phyloP scores from a whole-genome alignment of 1,140 invertebrate genomes.

The Heterodera schachtii region DNA sequence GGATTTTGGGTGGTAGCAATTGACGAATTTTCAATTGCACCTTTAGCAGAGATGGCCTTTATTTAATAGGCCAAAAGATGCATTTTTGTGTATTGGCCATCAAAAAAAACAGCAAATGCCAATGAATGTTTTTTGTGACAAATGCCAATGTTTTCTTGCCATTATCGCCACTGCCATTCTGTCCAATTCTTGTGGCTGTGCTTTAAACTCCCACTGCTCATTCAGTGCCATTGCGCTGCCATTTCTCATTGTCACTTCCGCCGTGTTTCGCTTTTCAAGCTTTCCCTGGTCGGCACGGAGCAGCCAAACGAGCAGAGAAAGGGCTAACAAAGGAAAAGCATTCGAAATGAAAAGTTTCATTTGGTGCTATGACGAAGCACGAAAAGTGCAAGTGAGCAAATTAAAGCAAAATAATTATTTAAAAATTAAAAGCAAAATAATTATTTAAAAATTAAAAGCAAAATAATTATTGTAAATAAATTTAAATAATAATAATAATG shows the following conservation, averaged over 20 bases:
- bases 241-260: background rate
- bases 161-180: conserved; percentile 12
- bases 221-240: background rate
- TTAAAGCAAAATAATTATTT: no score
- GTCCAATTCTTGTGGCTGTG: conserved; percentile 10
- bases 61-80: no score
- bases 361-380: no score
- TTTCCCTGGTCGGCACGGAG: conserved; percentile 15
- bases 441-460: no score
- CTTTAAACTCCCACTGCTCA: conserved; percentile 9
- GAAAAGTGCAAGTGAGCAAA: no score
- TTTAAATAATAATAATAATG: no score
- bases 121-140: background rate
- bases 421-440: no score
- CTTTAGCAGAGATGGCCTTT: background rate
- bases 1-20: background rate
- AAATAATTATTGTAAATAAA: no score
- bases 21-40: background rate
- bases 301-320: conserved; percentile 23
- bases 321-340: background rate
- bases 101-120: background rate
- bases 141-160: background rate
- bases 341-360: background rate
- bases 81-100: no score
- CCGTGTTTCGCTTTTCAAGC: conserved; percentile 6